Evolutionary conservation across 2,113 vertebrate genomes (phyloP), one percentile per base, ranked within the genome.

Genomic region (Hemicordylus capensis): DNA sequence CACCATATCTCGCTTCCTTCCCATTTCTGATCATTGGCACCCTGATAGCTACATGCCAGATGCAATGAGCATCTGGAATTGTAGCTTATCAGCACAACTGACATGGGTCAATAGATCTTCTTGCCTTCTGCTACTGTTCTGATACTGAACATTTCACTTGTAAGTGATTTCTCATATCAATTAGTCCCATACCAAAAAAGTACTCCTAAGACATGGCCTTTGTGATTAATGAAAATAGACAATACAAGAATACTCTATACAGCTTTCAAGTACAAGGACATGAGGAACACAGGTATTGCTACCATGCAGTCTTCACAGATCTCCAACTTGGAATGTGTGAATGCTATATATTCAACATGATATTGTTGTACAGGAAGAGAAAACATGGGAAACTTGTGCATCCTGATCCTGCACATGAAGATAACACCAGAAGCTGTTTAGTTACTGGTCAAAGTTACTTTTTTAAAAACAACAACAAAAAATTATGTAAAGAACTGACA

Each of bases 181-280:
- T 64, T 15, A 76, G 63, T n/a, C 34, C 11, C 10, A 58, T 58
- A n/a, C n/a, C n/a, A n/a, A n/a, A 20, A 3, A 58, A 76, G 34
- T 58, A 58, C 28, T 2, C 24, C 28, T 61, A 61, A 26, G 24
- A 61, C 34, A 76, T 93, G 89, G 90, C 67, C 82, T 84, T 90
- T 87, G 84, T 94, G 91, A 92, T 86, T 93, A 91, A 86, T 89
- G 89, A 89, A 95, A 94, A 15, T 85, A 26, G 42, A 20, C 75
- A 90, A 90, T 82, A 90, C 44, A 88, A 2, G 86, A 93, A 94
- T n/a, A n/a, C n/a, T n/a, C n/a, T n/a, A n/a, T n/a, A n/a, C n/a
- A n/a, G n/a, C n/a, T n/a, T n/a, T n/a, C n/a, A n/a, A n/a, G n/a
- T n/a, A n/a, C n/a, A n/a, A n/a, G n/a, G n/a, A n/a, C n/a, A n/a